Conservation (phyloP, 2,797 vertebrate genomes). For the Peromyscus aztecus region DNA sequence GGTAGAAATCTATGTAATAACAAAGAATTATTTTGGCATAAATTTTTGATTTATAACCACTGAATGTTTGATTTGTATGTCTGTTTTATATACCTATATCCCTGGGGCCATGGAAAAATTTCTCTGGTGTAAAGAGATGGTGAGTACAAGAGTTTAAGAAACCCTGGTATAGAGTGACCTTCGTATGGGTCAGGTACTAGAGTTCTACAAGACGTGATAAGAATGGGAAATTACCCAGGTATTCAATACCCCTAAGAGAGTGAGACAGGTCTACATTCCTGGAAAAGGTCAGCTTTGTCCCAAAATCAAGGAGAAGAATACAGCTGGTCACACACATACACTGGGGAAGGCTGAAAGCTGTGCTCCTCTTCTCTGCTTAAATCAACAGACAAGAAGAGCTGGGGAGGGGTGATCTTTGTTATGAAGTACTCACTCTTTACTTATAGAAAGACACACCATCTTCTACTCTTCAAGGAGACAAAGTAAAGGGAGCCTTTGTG, state of each 20-base stretch:
- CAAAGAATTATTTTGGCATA: not conserved
- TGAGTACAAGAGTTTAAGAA: not conserved
- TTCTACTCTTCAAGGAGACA: not conserved
- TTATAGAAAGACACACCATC: conserved; percentile 27
- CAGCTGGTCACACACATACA: not conserved
- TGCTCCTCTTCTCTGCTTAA: not conserved
- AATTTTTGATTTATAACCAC: not conserved
- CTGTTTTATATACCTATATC: not conserved
- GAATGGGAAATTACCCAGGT: not conserved
- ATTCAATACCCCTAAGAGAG: not conserved
- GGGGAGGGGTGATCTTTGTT: conserved; percentile 54
- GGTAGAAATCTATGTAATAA: not conserved
- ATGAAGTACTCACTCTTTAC: not conserved
- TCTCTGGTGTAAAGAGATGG: not conserved
- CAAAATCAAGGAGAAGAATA: not conserved
- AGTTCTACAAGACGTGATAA: not conserved
- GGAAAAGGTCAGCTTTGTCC: not conserved
- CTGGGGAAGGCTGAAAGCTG: not conserved
- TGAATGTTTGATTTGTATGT: not conserved
- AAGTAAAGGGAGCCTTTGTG: not conserved
- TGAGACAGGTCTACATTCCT: not conserved
- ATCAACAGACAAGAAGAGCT: not conserved
- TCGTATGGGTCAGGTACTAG: not conserved
- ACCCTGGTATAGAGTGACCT: not conserved
- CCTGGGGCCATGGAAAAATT: not conserved